Evolutionary conservation across 2,113 vertebrate species (phyloP).

Genomic region (Podarcis muralis): DNA sequence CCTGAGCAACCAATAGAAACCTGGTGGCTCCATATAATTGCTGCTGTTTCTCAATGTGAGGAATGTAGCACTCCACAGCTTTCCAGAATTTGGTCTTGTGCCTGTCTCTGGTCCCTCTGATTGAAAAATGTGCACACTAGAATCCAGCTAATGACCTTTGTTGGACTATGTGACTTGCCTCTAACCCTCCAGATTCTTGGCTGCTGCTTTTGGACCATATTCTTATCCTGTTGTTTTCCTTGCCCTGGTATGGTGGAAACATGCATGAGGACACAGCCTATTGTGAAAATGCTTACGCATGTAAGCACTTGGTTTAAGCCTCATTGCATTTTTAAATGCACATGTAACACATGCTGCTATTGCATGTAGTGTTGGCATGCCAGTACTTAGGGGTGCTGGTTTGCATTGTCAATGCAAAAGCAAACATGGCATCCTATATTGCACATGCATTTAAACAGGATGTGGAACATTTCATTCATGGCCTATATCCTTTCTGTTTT

Average conservation of each 20-base stretch:
- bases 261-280: not conserved
- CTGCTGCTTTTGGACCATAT: not conserved
- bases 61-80: not conserved
- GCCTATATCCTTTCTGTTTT: not conserved
- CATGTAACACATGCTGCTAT: not conserved
- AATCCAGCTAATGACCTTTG: not conserved
- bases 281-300: not conserved
- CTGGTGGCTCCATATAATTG: not conserved
- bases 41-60: not conserved
- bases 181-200: not conserved
- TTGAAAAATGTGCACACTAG: not conserved
- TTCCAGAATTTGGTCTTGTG: not conserved
- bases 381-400: not conserved
- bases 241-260: not conserved
- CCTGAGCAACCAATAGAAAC: not conserved
- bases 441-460: not conserved
- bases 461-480: not conserved
- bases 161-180: not conserved
- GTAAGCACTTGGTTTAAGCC: not conserved
- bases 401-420: not conserved
- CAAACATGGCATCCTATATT: not conserved
- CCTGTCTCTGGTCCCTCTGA: not conserved
- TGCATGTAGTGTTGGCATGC: not conserved
- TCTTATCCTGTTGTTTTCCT: not conserved
- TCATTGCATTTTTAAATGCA: not conserved